phyloP scores from a whole-genome alignment of 1,140 invertebrate species.

The Bactericera cockerelli region DNA sequence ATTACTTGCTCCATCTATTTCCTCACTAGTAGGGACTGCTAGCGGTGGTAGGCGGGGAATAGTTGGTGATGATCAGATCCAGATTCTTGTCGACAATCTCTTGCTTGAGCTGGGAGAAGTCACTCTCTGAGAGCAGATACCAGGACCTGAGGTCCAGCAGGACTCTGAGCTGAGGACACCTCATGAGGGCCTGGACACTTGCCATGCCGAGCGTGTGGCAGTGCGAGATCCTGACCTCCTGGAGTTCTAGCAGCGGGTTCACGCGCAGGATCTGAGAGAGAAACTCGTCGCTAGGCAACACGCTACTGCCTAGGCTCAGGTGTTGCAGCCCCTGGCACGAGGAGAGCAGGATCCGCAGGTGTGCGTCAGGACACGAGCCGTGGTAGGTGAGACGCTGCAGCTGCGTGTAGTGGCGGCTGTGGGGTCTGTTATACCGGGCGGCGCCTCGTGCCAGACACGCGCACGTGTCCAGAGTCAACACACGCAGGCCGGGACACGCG shows the following conservation, averaged over 20 bases:
- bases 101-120: not conserved
- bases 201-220: not conserved
- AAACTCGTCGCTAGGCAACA: not conserved
- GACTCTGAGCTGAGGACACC: not conserved
- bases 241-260: not conserved
- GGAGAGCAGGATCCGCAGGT: not conserved
- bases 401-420: too few relatives aligned
- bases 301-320: not conserved
- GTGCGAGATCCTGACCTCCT: not conserved
- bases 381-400: too few relatives aligned
- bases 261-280: not conserved
- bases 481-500: not conserved
- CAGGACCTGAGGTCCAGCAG: not conserved
- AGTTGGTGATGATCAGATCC: not conserved
- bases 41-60: too few relatives aligned
- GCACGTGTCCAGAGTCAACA: not conserved
- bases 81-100: not conserved
- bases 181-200: not conserved
- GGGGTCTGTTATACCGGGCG: too few relatives aligned
- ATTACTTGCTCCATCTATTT: too few relatives aligned
- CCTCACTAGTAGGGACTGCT: too few relatives aligned
- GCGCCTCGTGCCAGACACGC: too few relatives aligned
- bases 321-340: not conserved
- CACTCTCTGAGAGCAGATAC: not conserved
- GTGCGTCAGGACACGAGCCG: too few relatives aligned